phyloP scores from a whole-genome alignment of 2,888 invertebrate species.

The Rugalucina vietnamica region DNA sequence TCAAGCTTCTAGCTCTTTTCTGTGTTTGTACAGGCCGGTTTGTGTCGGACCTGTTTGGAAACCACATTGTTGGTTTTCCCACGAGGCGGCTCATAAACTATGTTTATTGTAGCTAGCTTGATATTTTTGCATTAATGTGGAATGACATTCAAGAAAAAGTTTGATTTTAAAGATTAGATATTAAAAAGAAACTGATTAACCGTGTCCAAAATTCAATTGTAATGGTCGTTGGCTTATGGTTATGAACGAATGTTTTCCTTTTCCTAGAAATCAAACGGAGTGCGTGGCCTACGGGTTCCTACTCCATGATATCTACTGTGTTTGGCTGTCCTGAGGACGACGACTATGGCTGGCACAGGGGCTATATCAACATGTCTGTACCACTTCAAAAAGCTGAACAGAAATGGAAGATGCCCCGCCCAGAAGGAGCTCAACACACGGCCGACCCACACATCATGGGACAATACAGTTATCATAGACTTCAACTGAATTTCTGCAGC shows the following conservation, averaged over 20 bases:
- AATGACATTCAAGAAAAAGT: too few relatives aligned
- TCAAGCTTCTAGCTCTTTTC: too few relatives aligned
- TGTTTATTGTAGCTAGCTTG: too few relatives aligned
- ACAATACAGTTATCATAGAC: constrained; percentile 42
- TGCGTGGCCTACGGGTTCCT: constrained; percentile 55
- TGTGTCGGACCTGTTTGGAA: too few relatives aligned
- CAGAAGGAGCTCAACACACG: constrained; percentile 9
- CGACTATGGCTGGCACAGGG: constrained; percentile 49
- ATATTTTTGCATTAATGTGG: too few relatives aligned
- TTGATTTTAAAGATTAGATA: too few relatives aligned
- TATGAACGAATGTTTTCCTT: neutral
- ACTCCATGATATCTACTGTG: constrained; percentile 51
- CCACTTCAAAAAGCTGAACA: constrained; percentile 8
- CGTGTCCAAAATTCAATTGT: neutral
- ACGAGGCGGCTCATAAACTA: too few relatives aligned
- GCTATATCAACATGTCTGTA: constrained; percentile 56
- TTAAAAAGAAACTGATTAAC: neutral
- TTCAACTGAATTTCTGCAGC: constrained; percentile 63
- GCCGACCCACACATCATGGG: constrained; percentile 59
- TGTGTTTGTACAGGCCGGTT: too few relatives aligned
- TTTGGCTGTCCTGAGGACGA: constrained; percentile 64
- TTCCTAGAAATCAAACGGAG: constrained; percentile 23
- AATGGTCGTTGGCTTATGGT: neutral
- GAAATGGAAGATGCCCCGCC: constrained; percentile 41
- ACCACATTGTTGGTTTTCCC: too few relatives aligned